Percentiles rank a stretch among this genome's conserved stretches.
Evolutionary conservation across 1,140 invertebrate species (phyloP).

Genomic region (Pseudomyrmex pallidus): DNA sequence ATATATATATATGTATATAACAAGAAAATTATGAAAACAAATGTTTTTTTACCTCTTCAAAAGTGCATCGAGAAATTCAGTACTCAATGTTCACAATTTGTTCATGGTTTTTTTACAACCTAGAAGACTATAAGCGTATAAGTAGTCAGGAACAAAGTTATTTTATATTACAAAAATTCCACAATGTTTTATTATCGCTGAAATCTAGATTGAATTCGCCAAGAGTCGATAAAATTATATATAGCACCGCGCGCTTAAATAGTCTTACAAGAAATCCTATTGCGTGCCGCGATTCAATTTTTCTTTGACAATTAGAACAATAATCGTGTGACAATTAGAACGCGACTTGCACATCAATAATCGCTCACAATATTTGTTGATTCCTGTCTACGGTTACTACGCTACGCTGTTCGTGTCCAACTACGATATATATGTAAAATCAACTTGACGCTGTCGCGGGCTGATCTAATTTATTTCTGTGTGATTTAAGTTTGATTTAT

Average conservation of each 20-base stretch:
- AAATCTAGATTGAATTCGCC: neutral
- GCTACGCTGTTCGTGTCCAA: constrained; percentile 15
- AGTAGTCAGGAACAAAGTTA: neutral
- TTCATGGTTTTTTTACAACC: too few species aligned
- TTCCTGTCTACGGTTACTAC: constrained; percentile 12
- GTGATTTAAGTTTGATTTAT: too few species aligned
- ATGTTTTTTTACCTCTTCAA: neutral
- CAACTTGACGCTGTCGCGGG: too few species aligned
- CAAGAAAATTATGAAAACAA: neutral
- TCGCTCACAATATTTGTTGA: constrained; percentile 33
- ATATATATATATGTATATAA: neutral
- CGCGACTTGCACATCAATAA: constrained; percentile 38
- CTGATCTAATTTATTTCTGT: too few species aligned
- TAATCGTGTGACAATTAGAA: constrained; percentile 28
- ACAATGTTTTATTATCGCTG: neutral
- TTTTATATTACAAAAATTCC: neutral
- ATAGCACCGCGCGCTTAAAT: neutral
- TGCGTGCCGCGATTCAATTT: constrained; percentile 20
- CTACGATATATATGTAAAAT: too few species aligned
- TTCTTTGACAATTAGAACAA: constrained; percentile 16
- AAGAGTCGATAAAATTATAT: neutral
- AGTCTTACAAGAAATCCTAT: neutral
- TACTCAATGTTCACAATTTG: neutral
- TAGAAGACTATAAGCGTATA: too few species aligned
- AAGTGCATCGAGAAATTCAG: neutral